Evolutionary conservation across 2,113 vertebrate species (phyloP).

Genomic region (Nibea coibor): DNA sequence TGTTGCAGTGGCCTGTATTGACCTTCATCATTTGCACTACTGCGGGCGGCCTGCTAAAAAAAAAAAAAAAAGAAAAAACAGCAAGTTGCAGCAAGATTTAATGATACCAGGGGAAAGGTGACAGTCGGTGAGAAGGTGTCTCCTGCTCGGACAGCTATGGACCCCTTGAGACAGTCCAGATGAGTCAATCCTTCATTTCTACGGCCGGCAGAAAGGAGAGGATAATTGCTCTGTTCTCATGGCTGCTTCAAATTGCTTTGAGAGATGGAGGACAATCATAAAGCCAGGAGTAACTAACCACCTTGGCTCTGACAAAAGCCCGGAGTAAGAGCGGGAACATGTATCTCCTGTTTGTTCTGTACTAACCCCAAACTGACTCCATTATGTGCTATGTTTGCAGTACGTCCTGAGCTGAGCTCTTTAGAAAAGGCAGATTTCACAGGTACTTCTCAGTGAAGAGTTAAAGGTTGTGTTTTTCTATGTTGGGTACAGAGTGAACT

Average conservation of each 20-base stretch:
- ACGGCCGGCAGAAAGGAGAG: constrained; percentile 69
- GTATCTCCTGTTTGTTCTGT: constrained; percentile 20
- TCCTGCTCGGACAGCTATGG: constrained; percentile 68
- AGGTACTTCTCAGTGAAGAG: neutral
- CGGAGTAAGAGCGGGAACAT: constrained; percentile 18
- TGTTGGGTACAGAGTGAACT: neutral
- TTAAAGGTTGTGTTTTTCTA: neutral
- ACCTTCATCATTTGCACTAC: constrained; percentile 39
- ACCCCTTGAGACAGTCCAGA: constrained; percentile 74
- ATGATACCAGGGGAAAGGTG: constrained; percentile 66
- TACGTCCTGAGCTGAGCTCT: neutral
- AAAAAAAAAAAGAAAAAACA: neutral
- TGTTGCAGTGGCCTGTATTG: neutral
- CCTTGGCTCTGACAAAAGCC: constrained; percentile 59
- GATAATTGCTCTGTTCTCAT: constrained; percentile 81
- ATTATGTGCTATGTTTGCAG: constrained; percentile 8
- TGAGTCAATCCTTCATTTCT: constrained; percentile 82
- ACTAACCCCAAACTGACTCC: constrained; percentile 8
- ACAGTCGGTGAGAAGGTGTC: constrained; percentile 74
- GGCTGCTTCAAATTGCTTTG: constrained; percentile 76
- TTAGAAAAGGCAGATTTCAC: neutral
- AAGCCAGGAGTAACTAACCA: constrained; percentile 74
- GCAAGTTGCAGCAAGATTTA: constrained; percentile 54
- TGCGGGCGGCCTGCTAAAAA: constrained; percentile 23
- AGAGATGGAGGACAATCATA: constrained; percentile 74